phyloP scores from a whole-genome alignment of 2,113 vertebrate genomes.

The Cyprinodon variegatus region DNA sequence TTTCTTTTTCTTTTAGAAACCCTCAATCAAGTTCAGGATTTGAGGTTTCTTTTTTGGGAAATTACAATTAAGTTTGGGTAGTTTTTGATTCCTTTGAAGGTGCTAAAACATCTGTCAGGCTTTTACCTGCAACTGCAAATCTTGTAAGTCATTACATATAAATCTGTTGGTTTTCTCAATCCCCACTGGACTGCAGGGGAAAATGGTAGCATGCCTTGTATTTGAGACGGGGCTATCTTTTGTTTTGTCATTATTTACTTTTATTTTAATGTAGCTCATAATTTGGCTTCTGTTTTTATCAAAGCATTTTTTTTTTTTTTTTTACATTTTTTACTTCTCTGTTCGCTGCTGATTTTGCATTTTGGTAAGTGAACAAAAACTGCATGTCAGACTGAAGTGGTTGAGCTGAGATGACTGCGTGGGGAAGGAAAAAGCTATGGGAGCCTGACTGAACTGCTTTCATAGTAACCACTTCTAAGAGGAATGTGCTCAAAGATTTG shows the following conservation, averaged over 20 bases:
- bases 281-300: slow-evolving; percentile 39
- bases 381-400: slow-evolving; percentile 86
- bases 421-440: slow-evolving; percentile 34
- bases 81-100: background rate
- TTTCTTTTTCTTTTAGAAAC: no score
- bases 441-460: slow-evolving; percentile 72
- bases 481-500: slow-evolving; percentile 58
- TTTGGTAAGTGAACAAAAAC: slow-evolving; percentile 85
- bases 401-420: slow-evolving; percentile 69
- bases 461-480: slow-evolving; percentile 69
- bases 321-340: slow-evolving; percentile 82
- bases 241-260: slow-evolving; percentile 36
- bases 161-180: background rate
- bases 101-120: background rate
- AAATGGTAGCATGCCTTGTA: slow-evolving; percentile 22
- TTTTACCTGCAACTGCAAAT: no score
- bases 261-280: slow-evolving; percentile 2
- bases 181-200: background rate
- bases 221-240: slow-evolving; percentile 22
- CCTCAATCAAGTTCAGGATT: no score
- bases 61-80: background rate
- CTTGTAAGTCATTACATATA: background rate
- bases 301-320: slow-evolving; percentile 72
- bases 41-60: no score
- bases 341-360: slow-evolving; percentile 86